phyloP scores from a whole-genome alignment of 2,888 invertebrate genomes.

The Corythucha ciliata region DNA sequence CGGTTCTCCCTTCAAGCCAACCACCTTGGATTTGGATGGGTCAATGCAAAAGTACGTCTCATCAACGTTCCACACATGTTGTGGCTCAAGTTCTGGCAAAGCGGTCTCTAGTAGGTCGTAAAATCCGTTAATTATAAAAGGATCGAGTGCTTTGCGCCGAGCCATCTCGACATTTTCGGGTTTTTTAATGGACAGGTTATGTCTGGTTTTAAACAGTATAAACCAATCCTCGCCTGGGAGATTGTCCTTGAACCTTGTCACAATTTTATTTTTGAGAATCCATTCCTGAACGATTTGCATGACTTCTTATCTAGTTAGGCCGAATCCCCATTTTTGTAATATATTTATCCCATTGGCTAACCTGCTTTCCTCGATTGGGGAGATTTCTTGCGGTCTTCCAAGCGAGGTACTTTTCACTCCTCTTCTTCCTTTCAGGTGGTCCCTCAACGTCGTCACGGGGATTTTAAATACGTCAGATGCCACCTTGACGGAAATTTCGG shows the following conservation, averaged over 20 bases:
- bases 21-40: not conserved
- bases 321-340: constrained; percentile 40
- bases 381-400: constrained; percentile 35
- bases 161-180: constrained; percentile 39
- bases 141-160: constrained; percentile 35
- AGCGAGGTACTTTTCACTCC: constrained; percentile 32
- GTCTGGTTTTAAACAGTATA: constrained; percentile 35
- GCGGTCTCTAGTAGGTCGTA: constrained; percentile 13
- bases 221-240: constrained; percentile 38
- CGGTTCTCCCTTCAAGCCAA: constrained; percentile 4
- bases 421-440: constrained; percentile 32
- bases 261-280: constrained; percentile 34
- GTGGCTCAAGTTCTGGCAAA: not conserved
- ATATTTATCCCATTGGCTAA: constrained; percentile 34
- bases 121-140: constrained; percentile 36
- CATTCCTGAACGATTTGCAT: constrained; percentile 37
- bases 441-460: constrained; percentile 30
- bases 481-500: constrained; percentile 21
- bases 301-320: constrained; percentile 38
- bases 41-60: constrained; percentile 10
- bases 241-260: constrained; percentile 37
- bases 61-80: not conserved
- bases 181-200: constrained; percentile 39
- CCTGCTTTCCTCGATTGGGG: constrained; percentile 34
- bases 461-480: constrained; percentile 29